These are phyloP conservation scores for Elysia crispata DNA, from an alignment of 2,888 invertebrate genomes.

Conservation along the genomic window DNA sequence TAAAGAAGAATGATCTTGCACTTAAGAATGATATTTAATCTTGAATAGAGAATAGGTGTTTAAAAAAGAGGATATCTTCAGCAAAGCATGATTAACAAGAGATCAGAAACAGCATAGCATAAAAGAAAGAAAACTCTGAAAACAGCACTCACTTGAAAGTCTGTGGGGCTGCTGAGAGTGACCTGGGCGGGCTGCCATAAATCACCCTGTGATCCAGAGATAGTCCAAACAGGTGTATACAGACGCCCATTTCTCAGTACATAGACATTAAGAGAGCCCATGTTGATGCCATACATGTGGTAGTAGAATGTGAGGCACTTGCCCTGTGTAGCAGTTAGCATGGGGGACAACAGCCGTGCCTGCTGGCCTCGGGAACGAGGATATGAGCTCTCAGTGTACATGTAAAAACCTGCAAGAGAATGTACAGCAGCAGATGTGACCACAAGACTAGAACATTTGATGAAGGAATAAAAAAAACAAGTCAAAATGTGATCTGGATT, in stretches of 20 bases:
- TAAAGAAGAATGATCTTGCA: too few species aligned
- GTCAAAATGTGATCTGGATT: too few species aligned
- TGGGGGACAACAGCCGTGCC: slow-evolving; percentile 63
- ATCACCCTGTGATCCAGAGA: slow-evolving; percentile 63
- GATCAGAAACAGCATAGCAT: too few species aligned
- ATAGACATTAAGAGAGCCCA: slow-evolving; percentile 66
- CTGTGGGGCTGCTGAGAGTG: slow-evolving; percentile 58
- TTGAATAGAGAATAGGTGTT: too few species aligned
- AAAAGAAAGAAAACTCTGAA: not conserved
- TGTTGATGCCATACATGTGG: slow-evolving; percentile 69
- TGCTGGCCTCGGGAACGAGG: slow-evolving; percentile 58
- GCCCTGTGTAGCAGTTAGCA: slow-evolving; percentile 59
- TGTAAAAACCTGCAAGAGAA: slow-evolving; percentile 63
- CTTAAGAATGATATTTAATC: too few species aligned
- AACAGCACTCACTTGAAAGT: slow-evolving; percentile 62
- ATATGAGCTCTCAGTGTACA: slow-evolving; percentile 66
- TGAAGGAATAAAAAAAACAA: too few species aligned
- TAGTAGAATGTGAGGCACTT: slow-evolving; percentile 71
- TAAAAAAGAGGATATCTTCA: too few species aligned
- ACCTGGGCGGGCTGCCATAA: slow-evolving; percentile 68
- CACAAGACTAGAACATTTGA: not conserved
- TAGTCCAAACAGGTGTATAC: slow-evolving; percentile 62
- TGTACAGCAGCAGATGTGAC: not conserved
- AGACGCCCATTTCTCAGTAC: slow-evolving; percentile 49
- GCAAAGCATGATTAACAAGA: too few species aligned